Percentiles rank a stretch among this genome's conserved stretches.
These are phyloP conservation scores for Amiota mariae DNA, from an alignment of 2,888 invertebrate genomes.

Conservation along the genomic window DNA sequence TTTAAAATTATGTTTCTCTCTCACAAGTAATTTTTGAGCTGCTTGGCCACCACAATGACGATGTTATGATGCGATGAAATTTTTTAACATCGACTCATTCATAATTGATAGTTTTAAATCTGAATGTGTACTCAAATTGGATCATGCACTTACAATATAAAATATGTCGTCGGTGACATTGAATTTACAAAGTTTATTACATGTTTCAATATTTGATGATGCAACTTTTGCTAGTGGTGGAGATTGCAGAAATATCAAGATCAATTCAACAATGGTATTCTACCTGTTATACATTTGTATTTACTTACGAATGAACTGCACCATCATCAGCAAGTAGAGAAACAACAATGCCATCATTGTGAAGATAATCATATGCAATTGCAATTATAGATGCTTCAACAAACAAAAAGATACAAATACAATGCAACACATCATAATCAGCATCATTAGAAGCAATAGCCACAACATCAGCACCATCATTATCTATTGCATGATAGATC, in stretches of 20 bases:
- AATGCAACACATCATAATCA: background rate
- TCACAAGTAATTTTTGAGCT: too few relatives aligned
- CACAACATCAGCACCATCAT: background rate
- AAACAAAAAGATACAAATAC: conserved; percentile 37
- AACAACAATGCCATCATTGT: conserved; percentile 39
- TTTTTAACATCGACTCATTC: conserved; percentile 73
- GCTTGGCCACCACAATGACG: conserved; percentile 56
- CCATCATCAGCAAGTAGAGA: conserved; percentile 35
- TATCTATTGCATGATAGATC: conserved; percentile 6
- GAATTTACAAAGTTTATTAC: conserved; percentile 22
- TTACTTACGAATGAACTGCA: conserved; percentile 26
- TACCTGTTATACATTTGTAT: conserved; percentile 9
- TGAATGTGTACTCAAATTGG: conserved; percentile 73
- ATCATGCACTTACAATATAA: conserved; percentile 68
- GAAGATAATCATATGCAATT: conserved; percentile 19
- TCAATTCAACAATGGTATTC: conserved; percentile 6
- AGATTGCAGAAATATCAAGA: conserved; percentile 29
- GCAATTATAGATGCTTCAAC: conserved; percentile 40
- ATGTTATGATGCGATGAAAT: conserved; percentile 74
- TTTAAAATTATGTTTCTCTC: too few relatives aligned
- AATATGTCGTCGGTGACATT: conserved; percentile 49
- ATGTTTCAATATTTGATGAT: conserved; percentile 12
- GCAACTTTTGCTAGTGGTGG: background rate
- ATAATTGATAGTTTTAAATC: conserved; percentile 73
- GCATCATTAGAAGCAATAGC: conserved; percentile 21